Percentiles rank a stretch among this genome's conserved stretches.
phyloP scores from a whole-genome alignment of 2,888 invertebrate species.

The Parnassius apollo region DNA sequence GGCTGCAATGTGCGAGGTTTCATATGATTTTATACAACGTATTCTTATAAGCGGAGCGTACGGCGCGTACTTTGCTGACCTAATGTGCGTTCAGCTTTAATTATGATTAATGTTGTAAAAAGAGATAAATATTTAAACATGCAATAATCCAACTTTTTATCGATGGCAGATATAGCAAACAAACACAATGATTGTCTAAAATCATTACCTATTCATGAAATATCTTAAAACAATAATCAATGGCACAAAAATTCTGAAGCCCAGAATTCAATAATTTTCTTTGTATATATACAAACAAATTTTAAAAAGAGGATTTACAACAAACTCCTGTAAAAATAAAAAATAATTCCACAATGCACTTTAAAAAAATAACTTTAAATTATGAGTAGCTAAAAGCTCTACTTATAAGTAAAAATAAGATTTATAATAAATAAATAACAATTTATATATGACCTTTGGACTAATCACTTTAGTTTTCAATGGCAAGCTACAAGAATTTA shows the following conservation, averaged over 20 bases:
- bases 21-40: no score
- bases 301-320: background rate
- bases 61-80: no score
- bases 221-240: background rate
- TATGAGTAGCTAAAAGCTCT: constrained; percentile 22
- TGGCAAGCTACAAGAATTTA: constrained; percentile 54
- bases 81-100: no score
- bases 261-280: background rate
- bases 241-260: constrained; percentile 5
- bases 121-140: no score
- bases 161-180: no score
- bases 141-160: no score
- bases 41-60: no score
- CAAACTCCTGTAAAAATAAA: constrained; percentile 1
- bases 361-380: constrained; percentile 30
- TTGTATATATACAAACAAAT: no score
- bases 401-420: constrained; percentile 33
- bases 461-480: constrained; percentile 59
- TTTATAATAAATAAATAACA: constrained; percentile 24
- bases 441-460: constrained; percentile 51
- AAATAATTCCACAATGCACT: background rate
- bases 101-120: no score
- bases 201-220: no score
- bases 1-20: no score
- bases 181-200: no score